Evolutionary conservation across 2,113 vertebrate species (phyloP).

Genomic region (Orcinus orca): DNA sequence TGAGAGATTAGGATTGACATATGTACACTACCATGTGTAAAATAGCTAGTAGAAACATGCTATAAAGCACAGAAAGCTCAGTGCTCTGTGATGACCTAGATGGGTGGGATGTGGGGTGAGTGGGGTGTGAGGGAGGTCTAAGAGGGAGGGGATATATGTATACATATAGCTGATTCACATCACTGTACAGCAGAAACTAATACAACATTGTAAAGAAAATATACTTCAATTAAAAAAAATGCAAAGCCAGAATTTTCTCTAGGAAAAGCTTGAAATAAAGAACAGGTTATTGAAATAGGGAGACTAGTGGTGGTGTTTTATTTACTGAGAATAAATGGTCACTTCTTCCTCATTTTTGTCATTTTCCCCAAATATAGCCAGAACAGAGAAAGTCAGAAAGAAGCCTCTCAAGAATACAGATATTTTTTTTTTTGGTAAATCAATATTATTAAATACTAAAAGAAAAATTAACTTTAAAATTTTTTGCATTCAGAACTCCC

Average conservation of each 20-base stretch:
- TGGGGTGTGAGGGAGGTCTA: no score
- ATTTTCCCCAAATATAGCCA: background rate
- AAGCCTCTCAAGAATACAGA: background rate
- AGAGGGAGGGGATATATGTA: no score
- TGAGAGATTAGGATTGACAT: no score
- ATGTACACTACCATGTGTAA: no score
- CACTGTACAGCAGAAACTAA: no score
- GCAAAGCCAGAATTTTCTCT: background rate
- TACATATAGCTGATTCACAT: no score
- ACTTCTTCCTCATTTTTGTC: background rate
- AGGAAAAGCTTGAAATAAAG: background rate
- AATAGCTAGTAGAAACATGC: no score
- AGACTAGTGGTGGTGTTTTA: background rate
- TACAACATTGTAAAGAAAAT: no score
- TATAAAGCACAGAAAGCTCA: no score
- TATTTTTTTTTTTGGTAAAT: background rate
- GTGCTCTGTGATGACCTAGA: no score
- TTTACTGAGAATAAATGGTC: background rate
- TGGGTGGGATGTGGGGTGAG: no score
- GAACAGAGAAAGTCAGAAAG: background rate
- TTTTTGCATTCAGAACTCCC: background rate
- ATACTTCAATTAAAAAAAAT: background rate
- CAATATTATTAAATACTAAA: background rate
- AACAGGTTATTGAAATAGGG: background rate
- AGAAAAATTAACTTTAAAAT: background rate